Percentiles rank a stretch among this genome's conserved stretches.
Evolutionary conservation across 2,797 vertebrate species (phyloP).

Genomic region (Adelosebastes latens): DNA sequence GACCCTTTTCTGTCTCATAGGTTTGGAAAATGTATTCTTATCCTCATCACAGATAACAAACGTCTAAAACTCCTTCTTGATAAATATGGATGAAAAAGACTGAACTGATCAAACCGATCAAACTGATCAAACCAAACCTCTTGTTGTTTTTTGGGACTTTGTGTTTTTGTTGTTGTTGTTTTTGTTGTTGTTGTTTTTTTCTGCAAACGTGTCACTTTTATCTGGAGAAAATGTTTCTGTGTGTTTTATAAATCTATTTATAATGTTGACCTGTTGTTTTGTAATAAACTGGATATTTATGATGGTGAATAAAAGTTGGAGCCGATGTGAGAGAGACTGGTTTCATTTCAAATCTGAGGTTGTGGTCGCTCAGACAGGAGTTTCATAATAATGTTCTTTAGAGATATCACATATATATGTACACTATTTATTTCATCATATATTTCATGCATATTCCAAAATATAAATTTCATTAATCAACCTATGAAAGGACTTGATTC

Average conservation of each 20-base stretch:
- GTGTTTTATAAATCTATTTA: constrained; percentile 65
- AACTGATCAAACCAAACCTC: background rate
- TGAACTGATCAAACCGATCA: background rate
- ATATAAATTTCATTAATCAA: background rate
- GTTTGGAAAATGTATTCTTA: background rate
- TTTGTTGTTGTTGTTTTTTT: constrained; percentile 6
- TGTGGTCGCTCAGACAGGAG: background rate
- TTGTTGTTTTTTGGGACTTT: background rate
- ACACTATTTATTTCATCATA: background rate
- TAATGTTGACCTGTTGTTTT: constrained; percentile 53
- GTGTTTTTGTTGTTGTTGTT: background rate
- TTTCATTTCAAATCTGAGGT: background rate
- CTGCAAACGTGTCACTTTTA: constrained; percentile 33
- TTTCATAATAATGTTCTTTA: too few species aligned
- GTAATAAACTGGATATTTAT: constrained; percentile 82
- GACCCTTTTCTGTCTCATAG: rapidly evolving
- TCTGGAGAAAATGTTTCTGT: background rate
- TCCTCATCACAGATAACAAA: background rate
- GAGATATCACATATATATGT: too few species aligned
- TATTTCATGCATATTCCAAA: background rate
- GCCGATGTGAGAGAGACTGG: background rate
- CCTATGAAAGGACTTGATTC: background rate
- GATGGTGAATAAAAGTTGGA: constrained; percentile 61
- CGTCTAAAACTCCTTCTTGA: background rate
- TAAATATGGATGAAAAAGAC: background rate